These are phyloP conservation scores for Anoplolepis gracilipes DNA, from an alignment of 1,140 invertebrate genomes.

Conservation along the genomic window DNA sequence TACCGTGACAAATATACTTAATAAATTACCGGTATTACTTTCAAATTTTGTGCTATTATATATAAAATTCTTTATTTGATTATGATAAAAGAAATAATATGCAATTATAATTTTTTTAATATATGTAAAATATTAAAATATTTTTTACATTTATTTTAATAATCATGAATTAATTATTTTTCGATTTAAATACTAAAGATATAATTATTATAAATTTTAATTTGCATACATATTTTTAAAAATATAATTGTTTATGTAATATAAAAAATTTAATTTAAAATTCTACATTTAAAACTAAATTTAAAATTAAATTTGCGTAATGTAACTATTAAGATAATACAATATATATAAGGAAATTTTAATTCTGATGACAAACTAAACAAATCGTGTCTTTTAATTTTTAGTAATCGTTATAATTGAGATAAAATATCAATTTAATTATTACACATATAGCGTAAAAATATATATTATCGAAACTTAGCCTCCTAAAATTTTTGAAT, in stretches of 20 bases:
- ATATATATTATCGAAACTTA: background rate
- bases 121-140: background rate
- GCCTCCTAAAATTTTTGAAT: background rate
- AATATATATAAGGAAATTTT: background rate
- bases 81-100: background rate
- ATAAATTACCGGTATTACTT: constrained; percentile 35
- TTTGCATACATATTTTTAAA: background rate
- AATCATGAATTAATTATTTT: background rate
- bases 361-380: background rate
- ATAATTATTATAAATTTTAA: background rate
- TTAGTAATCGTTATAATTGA: background rate
- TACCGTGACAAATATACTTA: constrained; percentile 44
- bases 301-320: background rate
- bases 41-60: constrained; percentile 38
- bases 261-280: background rate
- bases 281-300: background rate
- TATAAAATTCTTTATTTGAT: background rate
- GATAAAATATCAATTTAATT: background rate
- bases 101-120: background rate
- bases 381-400: background rate
- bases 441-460: background rate
- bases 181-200: constrained; percentile 19
- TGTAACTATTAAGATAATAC: background rate
- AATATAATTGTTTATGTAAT: background rate
- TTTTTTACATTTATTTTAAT: constrained; percentile 1